Conservation (phyloP, 1,140 invertebrate species). For the Probaryconus sp. region DNA sequence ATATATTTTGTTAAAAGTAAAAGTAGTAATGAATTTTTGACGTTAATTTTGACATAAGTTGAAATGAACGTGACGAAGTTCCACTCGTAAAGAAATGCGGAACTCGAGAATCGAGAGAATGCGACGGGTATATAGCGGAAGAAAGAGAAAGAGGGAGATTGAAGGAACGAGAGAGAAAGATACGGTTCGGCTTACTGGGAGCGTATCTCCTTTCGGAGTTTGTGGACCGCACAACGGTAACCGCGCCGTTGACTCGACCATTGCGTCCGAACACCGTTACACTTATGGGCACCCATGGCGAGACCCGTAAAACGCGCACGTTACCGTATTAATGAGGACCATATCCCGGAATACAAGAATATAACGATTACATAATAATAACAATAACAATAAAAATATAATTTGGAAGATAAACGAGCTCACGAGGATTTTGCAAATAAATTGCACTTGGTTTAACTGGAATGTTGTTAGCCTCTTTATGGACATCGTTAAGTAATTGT, state of each 20-base stretch:
- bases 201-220: conserved; percentile 68
- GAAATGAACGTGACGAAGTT: conserved; percentile 16
- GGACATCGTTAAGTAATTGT: no score
- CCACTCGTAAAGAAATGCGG: conserved; percentile 39
- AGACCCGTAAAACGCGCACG: conserved; percentile 56
- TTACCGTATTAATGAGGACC: conserved; percentile 61
- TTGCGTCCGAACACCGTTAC: conserved; percentile 74
- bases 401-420: conserved; percentile 23
- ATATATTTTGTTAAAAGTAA: no score
- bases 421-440: no score
- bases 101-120: conserved; percentile 58
- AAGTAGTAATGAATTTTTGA: no score
- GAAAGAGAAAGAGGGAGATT: conserved; percentile 14
- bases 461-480: no score
- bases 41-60: neutral
- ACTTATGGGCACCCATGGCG: conserved; percentile 69
- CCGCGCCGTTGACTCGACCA: conserved; percentile 63
- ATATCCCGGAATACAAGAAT: conserved; percentile 32
- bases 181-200: conserved; percentile 43
- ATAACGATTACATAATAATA: conserved; percentile 41
- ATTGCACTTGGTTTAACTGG: no score
- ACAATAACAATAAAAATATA: conserved; percentile 30
- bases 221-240: conserved; percentile 77
- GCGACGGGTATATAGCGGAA: conserved; percentile 40
- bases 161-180: conserved; percentile 9